Evolutionary conservation across 2,888 invertebrate species (phyloP), one percentile per base, ranked within the genome.

Genomic region (Pristionchus entomophagus): DNA sequence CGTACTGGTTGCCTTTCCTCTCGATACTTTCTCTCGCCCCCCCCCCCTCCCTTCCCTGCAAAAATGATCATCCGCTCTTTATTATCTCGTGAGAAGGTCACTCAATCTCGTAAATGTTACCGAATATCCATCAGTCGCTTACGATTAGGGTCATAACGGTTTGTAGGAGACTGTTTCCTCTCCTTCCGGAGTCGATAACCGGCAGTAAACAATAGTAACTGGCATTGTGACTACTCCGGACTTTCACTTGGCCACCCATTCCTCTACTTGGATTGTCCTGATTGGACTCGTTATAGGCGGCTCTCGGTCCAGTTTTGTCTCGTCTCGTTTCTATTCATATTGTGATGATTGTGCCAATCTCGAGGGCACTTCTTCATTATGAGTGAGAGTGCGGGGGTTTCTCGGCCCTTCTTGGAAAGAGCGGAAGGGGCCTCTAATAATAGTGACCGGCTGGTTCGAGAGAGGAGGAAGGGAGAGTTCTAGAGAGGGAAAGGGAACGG

Each of bases 71-170:
- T 73, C 41, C 26, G 12, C 69, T 41, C 73, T 65, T 65, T 73
- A 73, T 73, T 73, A 19, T 73, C 51, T 51, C 78, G 78, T 82
- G 82, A 82, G 82, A 82, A 82, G 82, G 82, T 82, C 82, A 82
- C 59, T 59, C 82, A 10, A 26, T 12, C 56, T 19, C 73, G 26
- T 78, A 78, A 78, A 78, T n/a, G 78, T 51, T 51, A 78, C 51
- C 49, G 51, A 78, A 51, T 78, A 5, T 29, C 78, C 45, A 14
- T 29, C 65, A 22, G n/a, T 5, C 56, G 17, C 73, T 41, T n/a
- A 32, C 41, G 41, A 73, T 73, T 26, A 2, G 49, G 51, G 49
- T 51, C 78, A 51, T 51, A 29, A 51, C 78, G 32, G 78, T 22
- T 2, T 10, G 6, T 51, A 8, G 51, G 10, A 19, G 17, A 4